These are phyloP conservation scores for Hydrocynus forskahlii DNA, from an alignment of 2,797 vertebrate species.

Conservation along the genomic window DNA sequence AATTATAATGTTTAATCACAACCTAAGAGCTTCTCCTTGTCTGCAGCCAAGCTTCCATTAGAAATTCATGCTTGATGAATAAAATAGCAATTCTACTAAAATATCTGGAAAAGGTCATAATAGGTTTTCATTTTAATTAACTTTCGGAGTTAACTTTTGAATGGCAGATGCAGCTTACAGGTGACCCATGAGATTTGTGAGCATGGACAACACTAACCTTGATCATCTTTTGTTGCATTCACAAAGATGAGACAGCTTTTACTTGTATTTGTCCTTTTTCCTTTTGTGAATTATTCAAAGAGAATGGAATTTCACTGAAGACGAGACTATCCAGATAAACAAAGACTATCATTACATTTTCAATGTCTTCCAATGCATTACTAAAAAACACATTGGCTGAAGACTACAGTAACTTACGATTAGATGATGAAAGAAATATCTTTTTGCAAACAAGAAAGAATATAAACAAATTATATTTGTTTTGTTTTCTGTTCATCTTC, in stretches of 20 bases:
- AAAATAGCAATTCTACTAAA: not conserved
- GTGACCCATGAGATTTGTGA: not conserved
- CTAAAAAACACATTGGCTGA: not conserved
- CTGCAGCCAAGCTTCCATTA: not conserved
- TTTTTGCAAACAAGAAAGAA: too few relatives aligned
- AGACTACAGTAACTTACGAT: not conserved
- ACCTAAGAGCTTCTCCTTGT: not conserved
- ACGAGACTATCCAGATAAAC: not conserved
- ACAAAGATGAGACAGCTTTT: not conserved
- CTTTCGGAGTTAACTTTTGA: not conserved
- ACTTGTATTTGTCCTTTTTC: not conserved
- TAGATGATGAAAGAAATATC: too few relatives aligned
- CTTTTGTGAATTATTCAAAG: not conserved
- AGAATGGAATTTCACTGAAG: not conserved
- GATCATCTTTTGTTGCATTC: not conserved
- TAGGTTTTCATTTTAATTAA: not conserved
- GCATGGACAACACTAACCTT: not conserved
- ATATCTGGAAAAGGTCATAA: not conserved
- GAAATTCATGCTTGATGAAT: not conserved
- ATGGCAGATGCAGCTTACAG: not conserved
- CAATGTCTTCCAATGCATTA: not conserved
- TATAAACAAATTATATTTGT: not conserved
- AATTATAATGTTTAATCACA: not conserved
- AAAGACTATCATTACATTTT: not conserved
- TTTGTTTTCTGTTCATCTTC: constrained; percentile 42